Conservation (phyloP, 2,797 vertebrate species). For the Argentina silus region DNA sequence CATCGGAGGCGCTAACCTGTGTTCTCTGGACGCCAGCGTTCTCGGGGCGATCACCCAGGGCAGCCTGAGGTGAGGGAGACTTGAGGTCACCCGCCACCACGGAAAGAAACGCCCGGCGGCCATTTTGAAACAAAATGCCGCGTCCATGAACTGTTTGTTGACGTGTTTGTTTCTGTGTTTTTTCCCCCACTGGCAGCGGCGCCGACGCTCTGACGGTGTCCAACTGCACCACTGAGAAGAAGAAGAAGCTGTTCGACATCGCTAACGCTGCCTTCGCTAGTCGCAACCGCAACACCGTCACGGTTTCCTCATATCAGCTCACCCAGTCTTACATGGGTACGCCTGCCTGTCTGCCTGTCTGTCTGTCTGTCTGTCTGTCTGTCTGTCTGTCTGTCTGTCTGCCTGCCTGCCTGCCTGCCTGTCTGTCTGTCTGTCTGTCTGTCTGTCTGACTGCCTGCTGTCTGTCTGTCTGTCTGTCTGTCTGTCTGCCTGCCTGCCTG, state of each 20-base stretch:
- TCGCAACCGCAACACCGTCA: neutral
- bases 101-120: no score
- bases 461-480: neutral
- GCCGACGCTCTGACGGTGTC: slow-evolving; percentile 49
- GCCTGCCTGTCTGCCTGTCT: neutral
- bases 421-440: neutral
- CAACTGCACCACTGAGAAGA: slow-evolving; percentile 65
- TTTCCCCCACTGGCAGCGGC: slow-evolving; percentile 45
- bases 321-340: slow-evolving; percentile 52
- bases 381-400: neutral
- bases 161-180: slow-evolving; percentile 12
- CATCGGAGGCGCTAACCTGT: slow-evolving; percentile 70
- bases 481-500: neutral
- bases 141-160: neutral
- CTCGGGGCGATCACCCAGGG: slow-evolving; percentile 54
- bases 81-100: no score
- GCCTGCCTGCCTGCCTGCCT: neutral
- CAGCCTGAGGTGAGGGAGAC: slow-evolving; percentile 66
- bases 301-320: slow-evolving; percentile 52
- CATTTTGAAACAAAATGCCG: no score
- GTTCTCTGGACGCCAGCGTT: slow-evolving; percentile 50
- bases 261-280: slow-evolving; percentile 43
- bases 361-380: neutral
- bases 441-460: neutral
- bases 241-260: slow-evolving; percentile 61